Conservation (phyloP, 2,888 invertebrate genomes). For the Antitype chi region DNA sequence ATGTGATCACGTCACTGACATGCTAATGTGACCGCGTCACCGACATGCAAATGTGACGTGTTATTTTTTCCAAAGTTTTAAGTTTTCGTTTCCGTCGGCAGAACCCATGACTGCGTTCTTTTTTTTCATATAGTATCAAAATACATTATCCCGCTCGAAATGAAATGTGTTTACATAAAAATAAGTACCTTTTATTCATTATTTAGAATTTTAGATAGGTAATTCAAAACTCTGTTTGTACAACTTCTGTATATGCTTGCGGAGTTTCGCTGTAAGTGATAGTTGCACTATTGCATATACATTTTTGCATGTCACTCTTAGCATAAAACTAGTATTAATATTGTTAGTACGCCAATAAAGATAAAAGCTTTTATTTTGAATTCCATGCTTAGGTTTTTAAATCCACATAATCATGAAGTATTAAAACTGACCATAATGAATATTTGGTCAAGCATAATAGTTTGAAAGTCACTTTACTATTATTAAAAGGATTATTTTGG, state of each 20-base stretch:
- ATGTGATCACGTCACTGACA: no score
- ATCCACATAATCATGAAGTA: background rate
- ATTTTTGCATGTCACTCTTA: background rate
- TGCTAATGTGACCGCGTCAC: no score
- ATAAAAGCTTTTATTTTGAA: background rate
- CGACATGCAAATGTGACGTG: no score
- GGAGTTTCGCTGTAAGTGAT: background rate
- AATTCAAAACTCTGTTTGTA: background rate
- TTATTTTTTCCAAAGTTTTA: no score
- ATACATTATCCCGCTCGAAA: background rate
- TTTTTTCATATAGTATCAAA: no score
- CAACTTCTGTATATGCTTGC: background rate
- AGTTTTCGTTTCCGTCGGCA: no score
- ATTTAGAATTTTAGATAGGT: background rate
- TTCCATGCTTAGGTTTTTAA: background rate
- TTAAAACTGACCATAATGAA: background rate
- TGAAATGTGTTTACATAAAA: background rate
- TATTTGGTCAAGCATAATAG: background rate
- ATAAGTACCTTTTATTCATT: background rate
- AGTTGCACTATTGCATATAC: background rate
- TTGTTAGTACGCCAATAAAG: background rate
- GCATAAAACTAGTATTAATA: background rate
- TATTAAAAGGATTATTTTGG: background rate
- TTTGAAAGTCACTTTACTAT: background rate
- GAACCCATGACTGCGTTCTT: no score